phyloP scores from a whole-genome alignment of 1,140 invertebrate species.

The Ceratina australensis region DNA sequence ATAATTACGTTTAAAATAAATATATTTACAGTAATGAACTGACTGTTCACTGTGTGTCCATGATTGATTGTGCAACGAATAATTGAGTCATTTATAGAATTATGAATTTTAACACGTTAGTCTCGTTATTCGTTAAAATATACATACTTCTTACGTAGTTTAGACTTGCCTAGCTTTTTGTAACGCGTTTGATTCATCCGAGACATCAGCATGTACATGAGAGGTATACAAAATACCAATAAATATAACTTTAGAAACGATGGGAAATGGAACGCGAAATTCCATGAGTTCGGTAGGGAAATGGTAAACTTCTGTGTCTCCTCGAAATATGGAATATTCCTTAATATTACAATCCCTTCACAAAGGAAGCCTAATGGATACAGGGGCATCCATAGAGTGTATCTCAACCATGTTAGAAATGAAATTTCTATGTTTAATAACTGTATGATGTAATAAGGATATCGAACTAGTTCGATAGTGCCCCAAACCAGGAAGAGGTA shows the following conservation, averaged over 20 bases:
- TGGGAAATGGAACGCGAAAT: conserved; percentile 93
- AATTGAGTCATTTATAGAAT: conserved; percentile 8
- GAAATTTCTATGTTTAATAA: conserved; percentile 87
- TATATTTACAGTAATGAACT: conserved; percentile 10
- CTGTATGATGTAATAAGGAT: conserved; percentile 94
- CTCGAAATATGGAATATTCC: conserved; percentile 94
- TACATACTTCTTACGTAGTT: conserved; percentile 37
- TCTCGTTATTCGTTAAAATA: conserved; percentile 15
- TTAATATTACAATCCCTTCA: conserved; percentile 90
- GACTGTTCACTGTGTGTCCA: background rate
- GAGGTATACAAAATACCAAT: conserved; percentile 86
- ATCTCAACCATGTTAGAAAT: conserved; percentile 94
- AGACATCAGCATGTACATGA: conserved; percentile 87
- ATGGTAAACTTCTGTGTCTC: conserved; percentile 89
- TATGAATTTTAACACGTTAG: background rate
- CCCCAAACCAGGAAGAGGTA: conserved; percentile 93
- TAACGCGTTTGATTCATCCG: conserved; percentile 87
- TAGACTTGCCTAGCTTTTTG: conserved; percentile 80
- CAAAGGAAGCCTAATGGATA: conserved; percentile 94
- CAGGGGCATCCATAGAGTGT: conserved; percentile 95
- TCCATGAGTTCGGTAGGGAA: conserved; percentile 90
- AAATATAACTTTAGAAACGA: conserved; percentile 89
- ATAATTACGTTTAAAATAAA: background rate
- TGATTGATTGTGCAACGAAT: background rate
- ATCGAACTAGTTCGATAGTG: conserved; percentile 90